A percentile compares a stretch with the other conserved stretches of the same genome.
Evolutionary conservation across 1,140 invertebrate species (phyloP).

Genomic region (Pygmarrhopalites habei): DNA sequence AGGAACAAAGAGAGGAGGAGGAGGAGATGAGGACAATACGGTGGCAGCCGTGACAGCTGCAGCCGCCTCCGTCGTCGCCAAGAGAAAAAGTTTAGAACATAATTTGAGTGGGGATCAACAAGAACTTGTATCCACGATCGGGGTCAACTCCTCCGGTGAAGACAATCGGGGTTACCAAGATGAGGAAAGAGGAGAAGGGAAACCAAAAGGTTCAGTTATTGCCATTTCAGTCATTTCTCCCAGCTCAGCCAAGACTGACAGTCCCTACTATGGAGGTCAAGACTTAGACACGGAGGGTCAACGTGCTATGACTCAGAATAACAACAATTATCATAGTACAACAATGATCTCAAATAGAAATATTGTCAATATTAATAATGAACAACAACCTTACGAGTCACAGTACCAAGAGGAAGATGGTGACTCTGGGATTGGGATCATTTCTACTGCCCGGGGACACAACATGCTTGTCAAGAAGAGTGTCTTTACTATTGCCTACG

Average conservation of each 20-base stretch:
- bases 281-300: too few species aligned
- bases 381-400: neutral
- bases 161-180: neutral
- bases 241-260: constrained; percentile 25
- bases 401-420: constrained; percentile 27
- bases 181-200: neutral
- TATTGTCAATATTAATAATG: too few species aligned
- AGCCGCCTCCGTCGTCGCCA: neutral
- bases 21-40: constrained; percentile 15
- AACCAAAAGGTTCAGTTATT: too few species aligned
- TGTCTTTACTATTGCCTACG: constrained; percentile 87
- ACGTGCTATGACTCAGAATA: too few species aligned
- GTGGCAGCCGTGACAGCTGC: neutral
- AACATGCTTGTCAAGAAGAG: constrained; percentile 82
- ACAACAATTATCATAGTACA: too few species aligned
- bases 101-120: neutral
- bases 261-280: constrained; percentile 5
- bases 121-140: neutral
- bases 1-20: neutral
- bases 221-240: constrained; percentile 28
- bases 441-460: constrained; percentile 44
- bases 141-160: neutral
- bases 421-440: constrained; percentile 39
- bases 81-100: neutral
- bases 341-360: too few species aligned